phyloP scores from a whole-genome alignment of 2,888 invertebrate species.

The Caenorhabditis uteleia region DNA sequence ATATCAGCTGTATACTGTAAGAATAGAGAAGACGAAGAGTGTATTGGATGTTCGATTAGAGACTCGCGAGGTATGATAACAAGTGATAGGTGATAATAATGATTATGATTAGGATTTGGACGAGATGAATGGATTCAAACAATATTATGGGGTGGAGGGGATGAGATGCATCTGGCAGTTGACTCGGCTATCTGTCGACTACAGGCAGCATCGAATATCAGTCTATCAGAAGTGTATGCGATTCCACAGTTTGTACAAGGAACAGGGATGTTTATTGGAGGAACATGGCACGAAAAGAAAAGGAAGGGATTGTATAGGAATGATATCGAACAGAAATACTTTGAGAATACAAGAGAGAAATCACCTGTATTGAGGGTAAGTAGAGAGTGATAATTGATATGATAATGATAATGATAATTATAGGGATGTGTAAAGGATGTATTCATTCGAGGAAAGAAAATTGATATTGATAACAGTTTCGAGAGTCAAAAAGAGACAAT shows the following conservation, averaged over 20 bases:
- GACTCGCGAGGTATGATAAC: constrained; percentile 21
- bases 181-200: constrained; percentile 33
- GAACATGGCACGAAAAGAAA: constrained; percentile 50
- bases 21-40: constrained; percentile 26
- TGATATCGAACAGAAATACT: constrained; percentile 47
- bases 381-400: too few relatives aligned
- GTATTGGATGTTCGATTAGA: constrained; percentile 18
- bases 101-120: too few relatives aligned
- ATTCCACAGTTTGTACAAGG: constrained; percentile 38
- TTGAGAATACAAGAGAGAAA: constrained; percentile 58
- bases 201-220: constrained; percentile 14
- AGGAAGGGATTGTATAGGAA: constrained; percentile 41
- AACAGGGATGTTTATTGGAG: constrained; percentile 45
- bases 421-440: constrained; percentile 56
- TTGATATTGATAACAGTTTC: constrained; percentile 36
- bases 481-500: constrained; percentile 32
- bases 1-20: constrained; percentile 40
- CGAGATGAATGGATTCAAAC: constrained; percentile 45
- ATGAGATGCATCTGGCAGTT: constrained; percentile 25
- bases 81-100: too few relatives aligned
- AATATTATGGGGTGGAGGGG: constrained; percentile 37
- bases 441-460: constrained; percentile 33
- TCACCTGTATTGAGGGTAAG: constrained; percentile 47
- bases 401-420: too few relatives aligned
- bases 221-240: constrained; percentile 39